These are phyloP conservation scores for Heliconius congener DNA, from an alignment of 1,140 invertebrate species.

Conservation along the genomic window DNA sequence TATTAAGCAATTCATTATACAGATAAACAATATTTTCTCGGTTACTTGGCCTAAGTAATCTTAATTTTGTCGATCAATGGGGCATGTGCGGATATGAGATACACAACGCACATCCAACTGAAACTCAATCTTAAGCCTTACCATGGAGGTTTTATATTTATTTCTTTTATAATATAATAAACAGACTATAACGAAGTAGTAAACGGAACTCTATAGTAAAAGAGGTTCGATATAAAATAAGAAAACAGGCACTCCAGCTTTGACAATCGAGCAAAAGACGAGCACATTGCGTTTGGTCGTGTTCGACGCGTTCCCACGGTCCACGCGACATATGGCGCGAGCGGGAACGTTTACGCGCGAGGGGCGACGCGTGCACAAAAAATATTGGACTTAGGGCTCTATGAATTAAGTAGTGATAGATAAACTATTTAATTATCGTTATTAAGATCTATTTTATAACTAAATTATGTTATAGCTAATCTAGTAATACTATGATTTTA, in stretches of 20 bases:
- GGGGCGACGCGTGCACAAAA: constrained; percentile 77
- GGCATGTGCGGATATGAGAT: constrained; percentile 56
- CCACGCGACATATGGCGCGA: constrained; percentile 79
- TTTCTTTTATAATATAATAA: constrained; percentile 18
- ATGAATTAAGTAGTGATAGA: constrained; percentile 39
- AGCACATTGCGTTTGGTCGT: constrained; percentile 64
- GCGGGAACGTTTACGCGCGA: constrained; percentile 67
- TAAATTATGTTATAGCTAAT: not conserved
- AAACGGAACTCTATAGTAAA: constrained; percentile 47
- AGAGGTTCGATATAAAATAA: constrained; percentile 49
- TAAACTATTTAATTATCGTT: not conserved
- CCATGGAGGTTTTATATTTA: constrained; percentile 20
- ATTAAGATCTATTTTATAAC: not conserved
- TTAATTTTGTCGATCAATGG: constrained; percentile 67
- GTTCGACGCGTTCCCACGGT: constrained; percentile 71
- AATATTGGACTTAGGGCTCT: constrained; percentile 72
- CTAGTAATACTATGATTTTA: not conserved
- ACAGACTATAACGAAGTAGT: constrained; percentile 27
- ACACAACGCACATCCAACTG: not conserved
- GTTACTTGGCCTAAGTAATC: constrained; percentile 61
- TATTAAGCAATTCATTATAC: constrained; percentile 46
- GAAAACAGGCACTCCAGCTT: constrained; percentile 40
- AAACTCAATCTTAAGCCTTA: constrained; percentile 33
- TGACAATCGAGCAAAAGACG: constrained; percentile 61
- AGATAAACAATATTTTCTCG: constrained; percentile 59